A percentile compares a stretch with the other conserved stretches of the same genome.
Evolutionary conservation across 2,797 vertebrate species (phyloP).

Genomic region (Micropoecilia bifurca): DNA sequence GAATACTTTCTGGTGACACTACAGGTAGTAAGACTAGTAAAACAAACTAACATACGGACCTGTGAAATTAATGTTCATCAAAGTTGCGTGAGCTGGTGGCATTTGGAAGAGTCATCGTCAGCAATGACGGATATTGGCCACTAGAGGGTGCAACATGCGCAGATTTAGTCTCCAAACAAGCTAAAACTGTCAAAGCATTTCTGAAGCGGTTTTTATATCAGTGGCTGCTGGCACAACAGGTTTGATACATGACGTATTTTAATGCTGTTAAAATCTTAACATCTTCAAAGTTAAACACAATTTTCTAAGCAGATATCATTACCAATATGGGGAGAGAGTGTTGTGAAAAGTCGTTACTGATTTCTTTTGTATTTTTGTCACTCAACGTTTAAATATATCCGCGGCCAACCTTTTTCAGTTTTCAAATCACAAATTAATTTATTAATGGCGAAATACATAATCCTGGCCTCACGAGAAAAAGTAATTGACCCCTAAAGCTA

Average conservation of each 20-base stretch:
- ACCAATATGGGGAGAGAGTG: not conserved
- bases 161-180: not conserved
- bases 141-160: not conserved
- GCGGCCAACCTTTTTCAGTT: not conserved
- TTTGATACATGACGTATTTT: not conserved
- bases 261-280: not conserved
- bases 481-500: not conserved
- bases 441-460: not conserved
- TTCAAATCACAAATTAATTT: not conserved
- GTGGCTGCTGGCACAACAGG: not conserved
- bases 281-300: not conserved
- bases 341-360: not conserved
- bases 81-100: not conserved
- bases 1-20: no score
- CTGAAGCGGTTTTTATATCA: not conserved
- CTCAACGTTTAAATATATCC: not conserved
- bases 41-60: not conserved
- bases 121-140: not conserved
- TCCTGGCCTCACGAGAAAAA: not conserved
- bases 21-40: not conserved
- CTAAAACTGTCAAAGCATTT: not conserved
- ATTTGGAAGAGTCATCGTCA: not conserved
- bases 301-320: not conserved
- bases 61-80: not conserved
- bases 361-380: not conserved